Evolutionary conservation across 2,113 vertebrate species (phyloP), one percentile per base, ranked within the genome.

Genomic region (Greenwoodochromis staneri): DNA sequence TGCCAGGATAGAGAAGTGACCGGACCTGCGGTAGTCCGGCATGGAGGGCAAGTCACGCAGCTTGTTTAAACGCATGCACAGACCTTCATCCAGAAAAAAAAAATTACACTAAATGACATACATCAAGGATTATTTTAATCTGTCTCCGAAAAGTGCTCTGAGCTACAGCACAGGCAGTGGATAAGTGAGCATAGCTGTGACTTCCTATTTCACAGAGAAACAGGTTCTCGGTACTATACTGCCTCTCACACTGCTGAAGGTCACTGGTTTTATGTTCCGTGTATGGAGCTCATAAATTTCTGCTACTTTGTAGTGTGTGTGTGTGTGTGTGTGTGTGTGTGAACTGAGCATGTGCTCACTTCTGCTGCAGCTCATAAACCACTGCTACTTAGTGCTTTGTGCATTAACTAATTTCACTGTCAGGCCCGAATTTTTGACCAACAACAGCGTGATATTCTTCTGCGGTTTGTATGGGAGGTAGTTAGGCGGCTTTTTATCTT

Each of bases 261-360:
- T 96, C 95, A 95, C 86, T 36, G 53, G 94, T 95, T 96, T 96
- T 95, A 96, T 95, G 95, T 95, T 94, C 94, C 90, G 87, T 95
- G 94, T 95, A 94, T 96, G 95, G 93, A 91, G 95, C 95, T 92
- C 95, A 94, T 96, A 95, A 95, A 96, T 96, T 94, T 93, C 93
- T 92, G 94, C 94, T 95, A 96, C 94, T 95, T 94, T 94, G 93
- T 91, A 84, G 91, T 86, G 92, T 91, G 80, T 55, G 40, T 34
- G 90, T 57, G 57, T 19, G 85, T 91, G 80, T 31, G 91, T 86
- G 92, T 61, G 91, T 91, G 91, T 66, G 34, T 14, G 63, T 40
- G 36, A 24, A 38, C 10, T 21, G 69, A 73, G 71, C 71, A 76
- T 80, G 91, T 91, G 91, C 78, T 89, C 88, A 82, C 90, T 91